Conservation (phyloP, 2,888 invertebrate species). For the Itoplectis maculator region DNA sequence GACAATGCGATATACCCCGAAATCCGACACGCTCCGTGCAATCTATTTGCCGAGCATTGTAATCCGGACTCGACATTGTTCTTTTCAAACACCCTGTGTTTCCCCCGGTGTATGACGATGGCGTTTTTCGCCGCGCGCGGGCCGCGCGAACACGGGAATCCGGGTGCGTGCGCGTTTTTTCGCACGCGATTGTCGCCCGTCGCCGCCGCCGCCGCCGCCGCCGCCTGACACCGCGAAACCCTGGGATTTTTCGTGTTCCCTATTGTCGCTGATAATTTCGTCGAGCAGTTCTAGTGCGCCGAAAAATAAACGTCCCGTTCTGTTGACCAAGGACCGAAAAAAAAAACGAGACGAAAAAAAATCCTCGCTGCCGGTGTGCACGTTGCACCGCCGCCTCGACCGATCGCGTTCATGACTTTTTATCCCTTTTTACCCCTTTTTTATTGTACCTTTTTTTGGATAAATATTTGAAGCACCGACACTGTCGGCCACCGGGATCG, state of each 20-base stretch:
- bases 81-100: slow-evolving; percentile 77
- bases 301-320: slow-evolving; percentile 58
- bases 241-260: slow-evolving; percentile 53
- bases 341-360: slow-evolving; percentile 43
- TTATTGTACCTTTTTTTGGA: background rate
- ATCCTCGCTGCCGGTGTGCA: background rate
- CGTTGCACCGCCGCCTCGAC: background rate
- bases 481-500: background rate
- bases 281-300: slow-evolving; percentile 45
- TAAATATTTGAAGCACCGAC: slow-evolving; percentile 43
- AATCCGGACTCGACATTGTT: slow-evolving; percentile 80
- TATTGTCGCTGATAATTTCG: slow-evolving; percentile 64
- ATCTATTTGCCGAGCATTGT: slow-evolving; percentile 81
- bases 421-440: background rate
- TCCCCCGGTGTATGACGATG: slow-evolving; percentile 68
- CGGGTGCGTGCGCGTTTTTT: slow-evolving; percentile 28
- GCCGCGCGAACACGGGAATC: slow-evolving; percentile 39
- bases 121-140: slow-evolving; percentile 19
- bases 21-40: slow-evolving; percentile 78
- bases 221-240: slow-evolving; percentile 50
- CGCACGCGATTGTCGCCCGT: slow-evolving; percentile 45
- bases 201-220: no score
- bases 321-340: slow-evolving; percentile 46
- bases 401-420: slow-evolving; percentile 7
- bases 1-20: slow-evolving; percentile 72